A percentile compares a stretch with the other conserved stretches of the same genome.
phyloP scores from a whole-genome alignment of 2,797 vertebrate species.

The Mus caroli region DNA sequence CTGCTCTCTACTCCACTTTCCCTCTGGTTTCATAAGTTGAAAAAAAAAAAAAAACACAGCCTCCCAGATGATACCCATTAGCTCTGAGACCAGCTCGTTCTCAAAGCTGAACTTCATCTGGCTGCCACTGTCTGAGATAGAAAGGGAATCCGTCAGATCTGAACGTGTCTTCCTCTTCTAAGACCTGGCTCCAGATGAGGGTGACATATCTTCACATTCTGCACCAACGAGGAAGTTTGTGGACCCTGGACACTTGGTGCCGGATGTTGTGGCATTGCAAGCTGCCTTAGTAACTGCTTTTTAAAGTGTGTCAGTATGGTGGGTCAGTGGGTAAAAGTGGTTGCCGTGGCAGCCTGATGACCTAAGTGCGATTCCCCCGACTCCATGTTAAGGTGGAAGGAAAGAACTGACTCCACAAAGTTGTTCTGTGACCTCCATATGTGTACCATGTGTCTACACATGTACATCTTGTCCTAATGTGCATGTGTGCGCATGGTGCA shows the following conservation, averaged over 20 bases:
- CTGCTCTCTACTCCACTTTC: constrained; percentile 55
- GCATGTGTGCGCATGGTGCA: neutral
- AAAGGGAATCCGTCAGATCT: neutral
- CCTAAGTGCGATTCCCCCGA: neutral
- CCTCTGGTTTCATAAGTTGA: constrained; percentile 48
- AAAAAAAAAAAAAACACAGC: neutral
- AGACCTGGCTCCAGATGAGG: constrained; percentile 69
- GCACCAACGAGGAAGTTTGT: constrained; percentile 43
- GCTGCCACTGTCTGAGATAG: constrained; percentile 25
- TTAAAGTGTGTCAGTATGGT: neutral
- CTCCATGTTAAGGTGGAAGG: neutral
- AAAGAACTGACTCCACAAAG: neutral
- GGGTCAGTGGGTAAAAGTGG: neutral
- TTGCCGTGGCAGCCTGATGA: neutral
- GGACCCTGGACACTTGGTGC: constrained; percentile 1
- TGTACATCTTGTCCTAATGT: neutral
- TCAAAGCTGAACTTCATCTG: constrained; percentile 25
- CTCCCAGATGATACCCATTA: neutral
- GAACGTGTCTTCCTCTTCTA: constrained; percentile 14
- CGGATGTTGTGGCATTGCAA: neutral
- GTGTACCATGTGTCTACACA: neutral
- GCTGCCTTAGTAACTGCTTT: neutral
- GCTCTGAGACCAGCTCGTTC: neutral
- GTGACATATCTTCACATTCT: constrained; percentile 57
- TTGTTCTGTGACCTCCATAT: neutral